Evolutionary conservation across 2,113 vertebrate genomes (phyloP).

Genomic region (Regulus satrapa): DNA sequence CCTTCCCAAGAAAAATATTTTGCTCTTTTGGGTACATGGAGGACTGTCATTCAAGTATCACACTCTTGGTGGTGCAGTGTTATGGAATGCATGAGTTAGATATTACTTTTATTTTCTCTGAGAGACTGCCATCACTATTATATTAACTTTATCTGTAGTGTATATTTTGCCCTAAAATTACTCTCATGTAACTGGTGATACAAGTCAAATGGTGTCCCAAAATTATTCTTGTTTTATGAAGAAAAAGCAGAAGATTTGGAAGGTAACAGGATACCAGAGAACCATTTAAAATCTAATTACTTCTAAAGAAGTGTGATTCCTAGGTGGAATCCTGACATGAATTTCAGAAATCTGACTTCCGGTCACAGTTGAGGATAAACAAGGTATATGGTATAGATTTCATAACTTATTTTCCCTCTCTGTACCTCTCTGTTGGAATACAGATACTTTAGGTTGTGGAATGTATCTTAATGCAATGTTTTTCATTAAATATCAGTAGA

Average conservation of each 20-base stretch:
- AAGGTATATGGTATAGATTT: neutral
- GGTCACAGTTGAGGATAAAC: neutral
- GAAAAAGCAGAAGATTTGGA: neutral
- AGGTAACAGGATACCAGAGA: neutral
- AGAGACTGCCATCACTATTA: neutral
- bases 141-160: neutral
- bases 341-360: neutral
- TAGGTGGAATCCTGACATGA: neutral
- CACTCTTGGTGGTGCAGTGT: neutral
- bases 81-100: neutral
- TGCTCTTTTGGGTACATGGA: neutral
- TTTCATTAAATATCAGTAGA: neutral
- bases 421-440: neutral
- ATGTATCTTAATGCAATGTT: neutral
- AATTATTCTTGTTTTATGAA: neutral
- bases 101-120: neutral
- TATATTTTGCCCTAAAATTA: neutral
- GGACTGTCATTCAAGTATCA: neutral
- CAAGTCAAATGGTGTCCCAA: neutral
- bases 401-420: neutral
- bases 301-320: neutral
- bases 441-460: neutral
- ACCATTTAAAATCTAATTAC: neutral
- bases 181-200: neutral
- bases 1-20: neutral